Evolutionary conservation across 2,113 vertebrate genomes (phyloP).

Genomic region (Sylvicapra grimmia): DNA sequence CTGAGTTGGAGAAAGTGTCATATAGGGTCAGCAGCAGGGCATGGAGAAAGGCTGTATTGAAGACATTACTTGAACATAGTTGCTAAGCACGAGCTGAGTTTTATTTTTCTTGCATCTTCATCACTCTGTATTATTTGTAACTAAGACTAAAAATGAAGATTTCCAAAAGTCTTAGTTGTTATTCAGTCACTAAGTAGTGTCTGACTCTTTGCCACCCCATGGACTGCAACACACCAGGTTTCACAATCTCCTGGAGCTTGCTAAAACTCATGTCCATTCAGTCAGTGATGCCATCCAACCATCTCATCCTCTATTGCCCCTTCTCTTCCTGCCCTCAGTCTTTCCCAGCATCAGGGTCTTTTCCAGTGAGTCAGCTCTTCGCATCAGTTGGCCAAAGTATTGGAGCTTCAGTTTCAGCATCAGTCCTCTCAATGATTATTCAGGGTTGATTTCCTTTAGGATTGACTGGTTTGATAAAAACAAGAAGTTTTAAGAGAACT

Average conservation of each 20-base stretch:
- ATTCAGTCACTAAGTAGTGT: background rate
- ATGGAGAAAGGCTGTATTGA: background rate
- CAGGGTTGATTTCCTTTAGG: background rate
- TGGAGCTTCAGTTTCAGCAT: background rate
- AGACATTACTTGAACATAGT: background rate
- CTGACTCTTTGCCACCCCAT: background rate
- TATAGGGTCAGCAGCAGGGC: background rate
- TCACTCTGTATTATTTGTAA: background rate
- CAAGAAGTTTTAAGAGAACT: background rate
- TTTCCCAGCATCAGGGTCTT: background rate
- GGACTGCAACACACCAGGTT: background rate
- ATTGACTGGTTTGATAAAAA: background rate
- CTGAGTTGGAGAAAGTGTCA: accelerated
- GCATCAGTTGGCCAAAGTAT: background rate
- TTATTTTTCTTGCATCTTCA: background rate
- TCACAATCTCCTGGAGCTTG: background rate
- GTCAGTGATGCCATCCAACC: background rate
- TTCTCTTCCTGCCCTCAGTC: background rate
- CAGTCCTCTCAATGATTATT: background rate
- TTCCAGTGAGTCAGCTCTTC: background rate
- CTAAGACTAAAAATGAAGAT: background rate
- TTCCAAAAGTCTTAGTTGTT: background rate
- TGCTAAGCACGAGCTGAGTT: background rate
- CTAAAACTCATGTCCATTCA: background rate
- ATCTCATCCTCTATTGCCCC: background rate